Conservation (phyloP, 2,888 invertebrate genomes). For the Ferdinandea cuprea region DNA sequence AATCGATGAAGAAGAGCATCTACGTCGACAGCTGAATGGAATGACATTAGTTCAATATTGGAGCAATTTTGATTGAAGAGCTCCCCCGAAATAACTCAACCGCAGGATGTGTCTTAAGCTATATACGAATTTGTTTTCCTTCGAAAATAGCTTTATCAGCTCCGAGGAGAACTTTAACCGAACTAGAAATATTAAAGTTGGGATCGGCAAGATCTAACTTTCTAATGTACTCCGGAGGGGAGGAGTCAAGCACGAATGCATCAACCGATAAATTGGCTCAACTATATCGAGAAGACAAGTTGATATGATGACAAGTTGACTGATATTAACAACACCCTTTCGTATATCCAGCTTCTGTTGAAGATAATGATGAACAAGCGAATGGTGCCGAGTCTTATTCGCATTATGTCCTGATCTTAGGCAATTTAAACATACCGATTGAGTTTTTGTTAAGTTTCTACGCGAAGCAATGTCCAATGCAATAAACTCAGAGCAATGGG, state of each 20-base stretch:
- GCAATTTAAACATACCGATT: slow-evolving; percentile 1
- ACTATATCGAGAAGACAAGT: background rate
- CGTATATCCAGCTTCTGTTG: too few species aligned
- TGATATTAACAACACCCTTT: too few species aligned
- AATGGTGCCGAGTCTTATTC: too few species aligned
- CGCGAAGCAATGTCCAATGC: background rate
- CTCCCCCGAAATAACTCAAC: slow-evolving; percentile 60
- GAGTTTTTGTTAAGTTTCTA: background rate
- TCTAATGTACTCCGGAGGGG: too few species aligned
- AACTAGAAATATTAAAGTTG: too few species aligned
- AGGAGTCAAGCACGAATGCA: background rate
- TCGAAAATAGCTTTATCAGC: slow-evolving; percentile 21
- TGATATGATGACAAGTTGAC: background rate
- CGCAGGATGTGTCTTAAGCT: slow-evolving; percentile 56
- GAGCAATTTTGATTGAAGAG: background rate
- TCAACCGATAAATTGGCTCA: background rate
- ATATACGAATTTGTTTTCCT: slow-evolving; percentile 33
- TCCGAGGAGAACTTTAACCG: too few species aligned
- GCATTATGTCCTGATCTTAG: background rate
- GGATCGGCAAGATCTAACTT: too few species aligned
- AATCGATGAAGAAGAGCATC: slow-evolving; percentile 41
- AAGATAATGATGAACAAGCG: too few species aligned
- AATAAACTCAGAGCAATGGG: slow-evolving; percentile 1
- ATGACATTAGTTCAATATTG: slow-evolving; percentile 2
- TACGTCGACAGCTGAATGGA: slow-evolving; percentile 15